Percentiles rank a stretch among this genome's conserved stretches.
Evolutionary conservation across 2,113 vertebrate species (phyloP).

Genomic region (Equus przewalskii): DNA sequence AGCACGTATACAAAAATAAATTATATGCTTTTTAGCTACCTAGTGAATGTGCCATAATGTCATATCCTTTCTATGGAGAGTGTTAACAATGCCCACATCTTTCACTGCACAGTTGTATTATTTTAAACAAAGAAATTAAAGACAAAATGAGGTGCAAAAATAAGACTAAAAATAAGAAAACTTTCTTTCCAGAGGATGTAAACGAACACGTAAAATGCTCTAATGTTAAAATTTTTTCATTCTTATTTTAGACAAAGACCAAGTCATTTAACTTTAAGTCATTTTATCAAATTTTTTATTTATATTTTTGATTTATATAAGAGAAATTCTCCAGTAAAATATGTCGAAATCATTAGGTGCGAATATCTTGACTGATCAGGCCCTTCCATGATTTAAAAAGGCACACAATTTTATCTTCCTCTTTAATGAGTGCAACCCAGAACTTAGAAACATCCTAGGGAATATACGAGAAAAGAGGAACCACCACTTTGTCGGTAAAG

Average conservation of each 20-base stretch:
- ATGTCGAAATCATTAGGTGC: slow-evolving; percentile 47
- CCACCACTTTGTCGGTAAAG: not conserved
- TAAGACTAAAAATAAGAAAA: slow-evolving; percentile 36
- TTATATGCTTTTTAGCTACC: not conserved
- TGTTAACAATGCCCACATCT: not conserved
- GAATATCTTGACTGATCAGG: not conserved
- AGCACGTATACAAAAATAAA: not conserved
- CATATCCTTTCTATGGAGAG: not conserved
- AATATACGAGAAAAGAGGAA: not conserved
- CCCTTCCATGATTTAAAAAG: not conserved
- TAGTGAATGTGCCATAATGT: not conserved
- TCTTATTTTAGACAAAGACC: not conserved
- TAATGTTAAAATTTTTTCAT: slow-evolving; percentile 3
- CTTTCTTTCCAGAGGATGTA: slow-evolving; percentile 7
- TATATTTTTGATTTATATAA: not conserved
- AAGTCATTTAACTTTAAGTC: slow-evolving; percentile 14
- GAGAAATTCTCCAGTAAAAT: not conserved
- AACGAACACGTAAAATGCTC: not conserved
- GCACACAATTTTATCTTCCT: slow-evolving; percentile 22
- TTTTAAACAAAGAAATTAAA: not conserved
- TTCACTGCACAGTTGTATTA: not conserved
- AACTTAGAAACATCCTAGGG: slow-evolving; percentile 8
- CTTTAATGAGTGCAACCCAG: not conserved
- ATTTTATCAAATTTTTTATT: slow-evolving; percentile 30
- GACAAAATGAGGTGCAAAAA: not conserved